phyloP scores from a whole-genome alignment of 2,797 vertebrate genomes.

The Garrulus glandarius region DNA sequence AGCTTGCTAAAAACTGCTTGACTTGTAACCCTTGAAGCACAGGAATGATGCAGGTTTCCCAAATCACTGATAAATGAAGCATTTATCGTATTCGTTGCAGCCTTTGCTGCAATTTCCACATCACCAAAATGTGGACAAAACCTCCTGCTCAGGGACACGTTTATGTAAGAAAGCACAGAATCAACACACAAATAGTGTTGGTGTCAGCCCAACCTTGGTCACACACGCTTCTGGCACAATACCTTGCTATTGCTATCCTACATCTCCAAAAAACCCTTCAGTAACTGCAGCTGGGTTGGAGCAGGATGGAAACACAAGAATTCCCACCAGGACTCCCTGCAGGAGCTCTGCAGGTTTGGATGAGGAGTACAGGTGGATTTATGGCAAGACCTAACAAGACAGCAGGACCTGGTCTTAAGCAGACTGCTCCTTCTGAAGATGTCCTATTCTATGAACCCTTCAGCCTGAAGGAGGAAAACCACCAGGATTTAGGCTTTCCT shows the following conservation, averaged over 20 bases:
- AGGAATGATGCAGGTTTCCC: neutral
- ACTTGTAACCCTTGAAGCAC: conserved; percentile 71
- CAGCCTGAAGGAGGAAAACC: neutral
- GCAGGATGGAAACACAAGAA: accelerated
- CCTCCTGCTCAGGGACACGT: neutral
- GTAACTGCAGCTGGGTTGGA: neutral
- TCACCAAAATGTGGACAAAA: neutral
- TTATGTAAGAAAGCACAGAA: neutral
- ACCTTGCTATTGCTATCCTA: neutral
- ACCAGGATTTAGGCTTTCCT: neutral
- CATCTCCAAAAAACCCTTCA: neutral
- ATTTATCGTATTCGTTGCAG: neutral
- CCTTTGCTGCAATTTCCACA: neutral
- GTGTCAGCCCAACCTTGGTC: neutral
- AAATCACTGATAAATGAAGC: neutral
- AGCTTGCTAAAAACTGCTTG: conserved; percentile 69
- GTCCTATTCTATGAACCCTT: neutral
- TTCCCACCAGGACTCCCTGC: neutral
- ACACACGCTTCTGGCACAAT: accelerated
- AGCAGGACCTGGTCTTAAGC: neutral
- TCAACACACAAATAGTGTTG: neutral
- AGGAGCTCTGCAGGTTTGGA: neutral
- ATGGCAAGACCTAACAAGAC: neutral
- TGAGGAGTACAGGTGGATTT: neutral
- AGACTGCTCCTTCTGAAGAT: neutral